Percentiles rank a stretch among this genome's conserved stretches.
These are phyloP conservation scores for Anoplophora glabripennis DNA, from an alignment of 1,140 invertebrate species.

Conservation along the genomic window DNA sequence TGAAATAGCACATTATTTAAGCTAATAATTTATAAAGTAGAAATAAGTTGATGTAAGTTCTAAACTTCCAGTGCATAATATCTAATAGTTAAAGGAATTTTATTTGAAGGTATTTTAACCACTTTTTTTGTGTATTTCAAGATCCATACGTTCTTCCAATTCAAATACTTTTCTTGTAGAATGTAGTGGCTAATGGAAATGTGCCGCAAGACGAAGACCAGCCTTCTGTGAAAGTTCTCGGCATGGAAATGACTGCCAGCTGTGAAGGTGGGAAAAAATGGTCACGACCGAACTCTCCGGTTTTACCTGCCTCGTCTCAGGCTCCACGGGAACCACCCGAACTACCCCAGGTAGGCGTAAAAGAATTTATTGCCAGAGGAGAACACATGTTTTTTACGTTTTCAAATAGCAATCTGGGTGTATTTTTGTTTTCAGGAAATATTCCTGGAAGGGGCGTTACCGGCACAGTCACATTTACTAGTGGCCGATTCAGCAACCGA, in stretches of 20 bases:
- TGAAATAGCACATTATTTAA: no score
- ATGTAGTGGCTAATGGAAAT: slow-evolving; percentile 23
- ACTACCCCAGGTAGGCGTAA: slow-evolving; percentile 50
- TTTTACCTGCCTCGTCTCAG: slow-evolving; percentile 49
- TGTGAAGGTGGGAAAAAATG: slow-evolving; percentile 70
- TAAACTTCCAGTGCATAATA: no score
- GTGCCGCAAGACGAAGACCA: slow-evolving; percentile 41
- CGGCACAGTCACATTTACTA: slow-evolving; percentile 74
- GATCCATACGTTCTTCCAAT: no score
- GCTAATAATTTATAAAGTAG: no score
- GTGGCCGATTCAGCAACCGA: slow-evolving; percentile 72
- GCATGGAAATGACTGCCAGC: slow-evolving; percentile 77
- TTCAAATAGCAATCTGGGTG: no score
- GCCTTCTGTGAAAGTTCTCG: slow-evolving; percentile 63
- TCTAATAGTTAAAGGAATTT: no score
- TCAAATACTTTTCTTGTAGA: neutral
- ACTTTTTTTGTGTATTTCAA: no score
- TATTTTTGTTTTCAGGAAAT: slow-evolving; percentile 39
- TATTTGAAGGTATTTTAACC: no score
- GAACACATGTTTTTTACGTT: no score
- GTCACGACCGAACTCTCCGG: slow-evolving; percentile 58
- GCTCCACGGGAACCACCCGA: slow-evolving; percentile 37
- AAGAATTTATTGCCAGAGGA: neutral
- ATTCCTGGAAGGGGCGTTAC: slow-evolving; percentile 72
- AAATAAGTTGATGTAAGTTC: no score